Evolutionary conservation across 2,113 vertebrate species (phyloP).

Genomic region (Sciurus niger): DNA sequence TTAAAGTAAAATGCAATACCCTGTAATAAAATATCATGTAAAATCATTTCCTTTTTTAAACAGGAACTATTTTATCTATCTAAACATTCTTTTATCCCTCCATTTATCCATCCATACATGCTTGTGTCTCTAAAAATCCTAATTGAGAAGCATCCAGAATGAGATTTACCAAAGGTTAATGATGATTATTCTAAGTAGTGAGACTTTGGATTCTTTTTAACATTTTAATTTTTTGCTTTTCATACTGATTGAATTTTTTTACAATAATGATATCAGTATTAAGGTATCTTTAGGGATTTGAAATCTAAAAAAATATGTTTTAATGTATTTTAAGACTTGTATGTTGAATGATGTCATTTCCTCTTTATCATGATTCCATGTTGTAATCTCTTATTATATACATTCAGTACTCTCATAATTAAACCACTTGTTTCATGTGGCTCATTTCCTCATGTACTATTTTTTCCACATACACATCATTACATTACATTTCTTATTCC

Average conservation of each 20-base stretch:
- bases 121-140: not conserved
- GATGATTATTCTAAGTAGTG: not conserved
- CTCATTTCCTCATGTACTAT: slow-evolving; percentile 44
- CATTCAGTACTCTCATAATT: slow-evolving; percentile 28
- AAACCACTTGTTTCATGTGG: slow-evolving; percentile 38
- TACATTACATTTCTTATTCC: not conserved
- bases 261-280: not conserved
- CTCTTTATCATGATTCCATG: not conserved
- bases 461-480: not conserved
- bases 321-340: not conserved
- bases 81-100: not conserved
- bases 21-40: not conserved
- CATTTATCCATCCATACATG: not conserved
- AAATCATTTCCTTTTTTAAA: slow-evolving; percentile 12
- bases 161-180: not conserved
- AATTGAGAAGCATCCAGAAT: not conserved
- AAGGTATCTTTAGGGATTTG: slow-evolving; percentile 32
- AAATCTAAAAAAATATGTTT: not conserved
- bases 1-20: not conserved
- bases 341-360: not conserved
- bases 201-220: slow-evolving; percentile 1
- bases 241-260: not conserved
- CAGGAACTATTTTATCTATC: not conserved
- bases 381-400: slow-evolving; percentile 2
- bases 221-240: slow-evolving; percentile 19